These are phyloP conservation scores for Vulpes lagopus DNA, from an alignment of 2,113 vertebrate species.

Conservation along the genomic window DNA sequence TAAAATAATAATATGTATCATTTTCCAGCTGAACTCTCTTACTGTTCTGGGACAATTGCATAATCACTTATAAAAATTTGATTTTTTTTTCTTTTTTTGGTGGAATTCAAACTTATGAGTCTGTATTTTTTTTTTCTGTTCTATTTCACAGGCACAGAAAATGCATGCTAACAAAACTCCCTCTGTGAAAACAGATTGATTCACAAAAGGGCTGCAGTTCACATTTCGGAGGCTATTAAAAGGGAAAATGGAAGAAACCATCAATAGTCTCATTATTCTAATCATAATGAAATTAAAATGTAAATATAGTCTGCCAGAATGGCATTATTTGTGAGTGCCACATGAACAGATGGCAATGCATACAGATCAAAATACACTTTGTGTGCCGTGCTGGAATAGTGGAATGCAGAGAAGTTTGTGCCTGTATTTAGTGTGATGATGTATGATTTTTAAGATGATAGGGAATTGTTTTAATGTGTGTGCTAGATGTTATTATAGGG, in stretches of 20 bases:
- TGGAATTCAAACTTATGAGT: conserved; percentile 68
- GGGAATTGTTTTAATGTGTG: not conserved
- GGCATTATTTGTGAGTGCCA: conserved; percentile 79
- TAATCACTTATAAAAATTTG: not conserved
- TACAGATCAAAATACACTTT: conserved; percentile 81
- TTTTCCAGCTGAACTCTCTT: not conserved
- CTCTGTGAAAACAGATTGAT: conserved; percentile 83
- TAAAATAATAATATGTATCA: conserved; percentile 44
- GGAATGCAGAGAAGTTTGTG: conserved; percentile 70
- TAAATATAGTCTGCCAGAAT: conserved; percentile 84
- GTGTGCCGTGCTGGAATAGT: conserved; percentile 64
- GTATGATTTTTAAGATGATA: conserved; percentile 71
- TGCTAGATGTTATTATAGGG: not conserved
- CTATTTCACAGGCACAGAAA: conserved; percentile 82
- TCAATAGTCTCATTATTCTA: conserved; percentile 84
- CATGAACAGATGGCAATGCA: conserved; percentile 75
- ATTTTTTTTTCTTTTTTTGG: conserved; percentile 50
- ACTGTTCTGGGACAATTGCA: conserved; percentile 36
- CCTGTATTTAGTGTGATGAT: conserved; percentile 76
- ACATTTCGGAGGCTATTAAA: conserved; percentile 69
- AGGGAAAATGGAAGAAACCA: conserved; percentile 78
- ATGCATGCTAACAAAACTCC: conserved; percentile 79
- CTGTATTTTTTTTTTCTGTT: conserved; percentile 77
- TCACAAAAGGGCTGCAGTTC: conserved; percentile 80
- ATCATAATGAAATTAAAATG: conserved; percentile 86